Evolutionary conservation across 2,797 vertebrate species (phyloP).

Genomic region (Furcifer pardalis): DNA sequence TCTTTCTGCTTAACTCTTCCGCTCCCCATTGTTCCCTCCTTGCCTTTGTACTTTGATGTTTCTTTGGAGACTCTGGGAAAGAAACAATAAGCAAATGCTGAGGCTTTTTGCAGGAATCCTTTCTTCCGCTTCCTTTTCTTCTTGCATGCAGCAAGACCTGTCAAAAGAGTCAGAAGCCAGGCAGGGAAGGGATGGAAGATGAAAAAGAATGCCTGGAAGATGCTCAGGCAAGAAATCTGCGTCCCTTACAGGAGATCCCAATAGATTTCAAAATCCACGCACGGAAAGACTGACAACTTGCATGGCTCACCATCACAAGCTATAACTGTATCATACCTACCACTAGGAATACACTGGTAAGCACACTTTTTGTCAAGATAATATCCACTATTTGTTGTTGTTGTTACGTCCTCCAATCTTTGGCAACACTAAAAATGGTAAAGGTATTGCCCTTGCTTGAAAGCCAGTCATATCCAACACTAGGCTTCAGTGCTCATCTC

Average conservation of each 20-base stretch:
- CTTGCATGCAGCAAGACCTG: conserved; percentile 19
- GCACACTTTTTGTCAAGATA: background rate
- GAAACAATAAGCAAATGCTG: conserved; percentile 45
- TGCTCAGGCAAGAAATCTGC: background rate
- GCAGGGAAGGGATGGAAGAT: background rate
- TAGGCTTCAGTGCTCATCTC: too few species aligned
- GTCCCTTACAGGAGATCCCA: background rate
- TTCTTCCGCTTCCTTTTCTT: too few species aligned
- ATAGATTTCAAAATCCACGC: background rate
- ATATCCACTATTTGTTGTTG: too few species aligned
- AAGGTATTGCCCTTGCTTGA: too few species aligned
- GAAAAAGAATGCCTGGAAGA: background rate
- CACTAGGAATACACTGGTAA: background rate
- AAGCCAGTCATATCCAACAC: too few species aligned
- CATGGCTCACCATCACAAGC: background rate
- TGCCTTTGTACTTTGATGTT: conserved; percentile 66
- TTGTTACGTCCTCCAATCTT: too few species aligned
- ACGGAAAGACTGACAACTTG: background rate
- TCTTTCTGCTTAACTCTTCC: conserved; percentile 32
- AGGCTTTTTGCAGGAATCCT: conserved; percentile 43
- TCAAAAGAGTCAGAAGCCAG: conserved; percentile 19
- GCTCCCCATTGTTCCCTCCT: conserved; percentile 50
- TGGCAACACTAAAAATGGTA: too few species aligned
- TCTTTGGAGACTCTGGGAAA: conserved; percentile 57
- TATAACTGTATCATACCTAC: background rate